Evolutionary conservation across 2,797 vertebrate genomes (phyloP).

Genomic region (Hydrophis major): DNA sequence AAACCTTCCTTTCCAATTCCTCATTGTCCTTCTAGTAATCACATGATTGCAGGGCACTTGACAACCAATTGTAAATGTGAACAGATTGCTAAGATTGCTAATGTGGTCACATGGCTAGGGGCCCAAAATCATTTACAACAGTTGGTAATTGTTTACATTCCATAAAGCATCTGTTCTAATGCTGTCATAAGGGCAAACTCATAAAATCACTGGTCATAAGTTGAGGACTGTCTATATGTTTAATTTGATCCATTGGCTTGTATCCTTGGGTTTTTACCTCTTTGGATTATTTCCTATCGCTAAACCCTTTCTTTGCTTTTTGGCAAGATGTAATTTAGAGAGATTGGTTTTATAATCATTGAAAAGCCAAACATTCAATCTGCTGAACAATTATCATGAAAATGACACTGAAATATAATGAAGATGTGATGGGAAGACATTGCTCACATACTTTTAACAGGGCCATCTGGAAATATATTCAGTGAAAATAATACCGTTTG

Average conservation of each 20-base stretch:
- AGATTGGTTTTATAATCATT: conserved; percentile 30
- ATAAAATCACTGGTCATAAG: background rate
- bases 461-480: conserved; percentile 24
- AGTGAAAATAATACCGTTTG: conserved; percentile 19
- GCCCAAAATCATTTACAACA: background rate
- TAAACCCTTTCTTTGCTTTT: background rate
- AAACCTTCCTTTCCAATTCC: background rate
- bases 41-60: background rate
- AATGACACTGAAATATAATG: conserved; percentile 41
- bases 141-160: background rate
- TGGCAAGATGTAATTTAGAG: background rate
- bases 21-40: background rate
- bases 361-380: conserved; percentile 37
- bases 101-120: background rate
- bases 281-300: background rate
- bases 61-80: background rate
- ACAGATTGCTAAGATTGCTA: background rate
- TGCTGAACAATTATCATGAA: conserved; percentile 41
- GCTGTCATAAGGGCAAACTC: background rate
- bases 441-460: conserved; percentile 22
- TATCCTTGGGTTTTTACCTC: background rate
- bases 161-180: background rate
- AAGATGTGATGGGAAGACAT: conserved; percentile 30
- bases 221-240: background rate
- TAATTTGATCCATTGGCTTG: background rate